A percentile compares a stretch with the other conserved stretches of the same genome.
These are phyloP conservation scores for Pimpla rufipes DNA, from an alignment of 2,888 invertebrate genomes.

Conservation along the genomic window DNA sequence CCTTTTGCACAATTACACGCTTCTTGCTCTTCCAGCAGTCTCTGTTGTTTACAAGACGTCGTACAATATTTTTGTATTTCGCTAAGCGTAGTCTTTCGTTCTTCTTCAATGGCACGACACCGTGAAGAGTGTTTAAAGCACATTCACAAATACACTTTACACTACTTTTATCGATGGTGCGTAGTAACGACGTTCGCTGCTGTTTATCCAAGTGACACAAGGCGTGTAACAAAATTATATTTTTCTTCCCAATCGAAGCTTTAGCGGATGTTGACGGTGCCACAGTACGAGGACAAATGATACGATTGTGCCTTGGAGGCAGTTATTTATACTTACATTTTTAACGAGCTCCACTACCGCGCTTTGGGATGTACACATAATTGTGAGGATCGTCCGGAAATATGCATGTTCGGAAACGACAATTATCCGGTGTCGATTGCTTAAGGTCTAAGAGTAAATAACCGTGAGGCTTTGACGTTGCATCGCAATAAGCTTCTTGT, in stretches of 20 bases:
- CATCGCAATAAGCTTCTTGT: constrained; percentile 21
- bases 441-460: constrained; percentile 23
- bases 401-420: constrained; percentile 16
- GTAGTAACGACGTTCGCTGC: neutral
- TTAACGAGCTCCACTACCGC: neutral
- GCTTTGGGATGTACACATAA: constrained; percentile 24
- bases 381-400: constrained; percentile 11
- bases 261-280: neutral
- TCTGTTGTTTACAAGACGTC: neutral
- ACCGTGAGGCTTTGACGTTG: neutral
- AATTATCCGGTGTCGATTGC: constrained; percentile 38
- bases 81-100: neutral
- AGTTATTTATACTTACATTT: neutral
- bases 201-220: neutral
- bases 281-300: neutral
- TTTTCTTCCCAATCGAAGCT: constrained; percentile 12
- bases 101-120: neutral
- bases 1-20: constrained; percentile 28
- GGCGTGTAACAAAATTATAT: neutral
- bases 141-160: neutral
- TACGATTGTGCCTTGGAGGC: neutral
- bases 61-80: neutral
- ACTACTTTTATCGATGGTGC: neutral
- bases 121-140: neutral
- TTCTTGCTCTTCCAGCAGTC: neutral